Base-by-base conservation (phyloP, 2,113 vertebrate genomes). In the Hiodon alosoides region DNA sequence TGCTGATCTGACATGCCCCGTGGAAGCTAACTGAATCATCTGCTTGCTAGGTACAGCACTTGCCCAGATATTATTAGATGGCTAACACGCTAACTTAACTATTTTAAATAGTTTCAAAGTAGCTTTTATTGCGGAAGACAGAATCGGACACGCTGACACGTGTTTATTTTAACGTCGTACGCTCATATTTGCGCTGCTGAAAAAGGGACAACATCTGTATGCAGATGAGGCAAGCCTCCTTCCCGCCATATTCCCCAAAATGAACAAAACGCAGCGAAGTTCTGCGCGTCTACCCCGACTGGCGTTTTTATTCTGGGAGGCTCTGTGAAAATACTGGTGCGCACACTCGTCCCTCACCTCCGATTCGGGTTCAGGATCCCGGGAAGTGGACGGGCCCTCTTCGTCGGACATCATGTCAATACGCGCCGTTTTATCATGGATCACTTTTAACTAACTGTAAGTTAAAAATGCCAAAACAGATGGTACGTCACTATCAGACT, bases 381-480 rank as follows among this genome's bases (percentile, higher is more conserved):
- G 68, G 69, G 85, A 86, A 72, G 85, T 86, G 64, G 81, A 84
- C 73, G 85, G 85, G 57, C 77, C 73, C 83, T 85, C 85, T 73
- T 85, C 79, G 71, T 86, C 85, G 31, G 82, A 86, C 85, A 86
- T 86, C 61, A 70, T 17, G 68, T 61, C 60, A 67, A 16, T 7
- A 58, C 14, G 17, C n/a, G 13, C 50, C 11, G 67, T 73, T 54
- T 76, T 75, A 64, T 71, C 78, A 77, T 81, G 51, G 70, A 67
- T 76, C 67, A 70, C 71, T 70, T 59, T 17, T 7, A 54, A 13
- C 48, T 53, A 57, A 76, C 75, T 62, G 59, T 62, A 72, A 81
- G 73, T 81, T 82, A 64, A 46, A 76, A 79, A 77, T 58, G 31
- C 57, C 52, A 71, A 81, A 76, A 74, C 65, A 61, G 69, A 31